Evolutionary conservation across 2,888 invertebrate species (phyloP).

Genomic region (Hartigia nigra): DNA sequence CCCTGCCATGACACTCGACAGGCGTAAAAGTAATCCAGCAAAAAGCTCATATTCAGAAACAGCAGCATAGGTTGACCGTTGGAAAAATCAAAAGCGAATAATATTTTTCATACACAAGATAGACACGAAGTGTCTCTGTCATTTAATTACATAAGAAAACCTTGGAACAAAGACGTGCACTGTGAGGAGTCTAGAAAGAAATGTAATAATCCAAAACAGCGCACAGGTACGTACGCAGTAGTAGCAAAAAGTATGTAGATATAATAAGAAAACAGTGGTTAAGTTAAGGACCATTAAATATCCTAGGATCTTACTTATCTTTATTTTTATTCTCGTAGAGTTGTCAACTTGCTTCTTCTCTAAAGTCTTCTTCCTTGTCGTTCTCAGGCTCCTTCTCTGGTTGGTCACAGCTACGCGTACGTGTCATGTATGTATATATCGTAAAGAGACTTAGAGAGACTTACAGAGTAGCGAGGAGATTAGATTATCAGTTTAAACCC

Average conservation of each 20-base stretch:
- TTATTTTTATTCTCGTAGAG: neutral
- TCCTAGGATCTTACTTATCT: neutral
- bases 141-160: neutral
- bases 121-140: neutral
- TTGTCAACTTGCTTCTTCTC: constrained; percentile 4
- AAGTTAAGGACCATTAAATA: neutral
- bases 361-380: constrained; percentile 2
- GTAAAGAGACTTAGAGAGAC: constrained; percentile 11
- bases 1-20: neutral
- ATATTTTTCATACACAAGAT: neutral
- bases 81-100: neutral
- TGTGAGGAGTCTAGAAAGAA: neutral
- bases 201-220: neutral
- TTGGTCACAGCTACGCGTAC: constrained; percentile 10
- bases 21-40: neutral
- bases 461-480: constrained; percentile 38
- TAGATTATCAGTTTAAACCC: constrained; percentile 50
- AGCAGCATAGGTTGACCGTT: neutral
- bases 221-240: neutral
- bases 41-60: neutral
- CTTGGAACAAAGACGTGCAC: neutral
- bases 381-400: constrained; percentile 1
- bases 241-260: neutral
- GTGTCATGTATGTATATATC: constrained; percentile 12
- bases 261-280: neutral